Percentiles rank a stretch among this genome's conserved stretches.
These are phyloP conservation scores for Smittia sp. DNA, from an alignment of 2,888 invertebrate species.

Conservation along the genomic window DNA sequence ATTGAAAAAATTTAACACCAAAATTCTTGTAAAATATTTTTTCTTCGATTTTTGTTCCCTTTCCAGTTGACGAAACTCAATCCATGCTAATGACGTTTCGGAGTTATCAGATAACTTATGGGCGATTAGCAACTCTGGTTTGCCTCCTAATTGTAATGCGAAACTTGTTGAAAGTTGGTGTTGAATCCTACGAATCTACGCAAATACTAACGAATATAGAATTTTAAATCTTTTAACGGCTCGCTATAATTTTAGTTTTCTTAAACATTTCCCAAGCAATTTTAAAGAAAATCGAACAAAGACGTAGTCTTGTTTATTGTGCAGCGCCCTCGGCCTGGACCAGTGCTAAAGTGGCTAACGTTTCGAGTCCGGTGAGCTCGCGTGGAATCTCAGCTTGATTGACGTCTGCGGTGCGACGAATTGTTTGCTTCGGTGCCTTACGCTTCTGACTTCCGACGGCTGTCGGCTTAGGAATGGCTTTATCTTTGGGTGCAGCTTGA, in stretches of 20 bases:
- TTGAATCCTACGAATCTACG: constrained; percentile 10
- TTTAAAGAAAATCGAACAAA: not conserved
- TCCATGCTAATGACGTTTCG: too few species aligned
- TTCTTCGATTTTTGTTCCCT: too few species aligned
- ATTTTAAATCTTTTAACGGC: constrained; percentile 35
- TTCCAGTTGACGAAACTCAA: too few species aligned
- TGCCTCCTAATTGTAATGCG: not conserved
- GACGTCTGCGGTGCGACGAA: constrained; percentile 63
- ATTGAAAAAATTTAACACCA: not conserved
- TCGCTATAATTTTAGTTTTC: constrained; percentile 34
- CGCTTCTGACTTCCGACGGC: constrained; percentile 83
- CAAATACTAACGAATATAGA: constrained; percentile 40
- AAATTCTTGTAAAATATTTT: not conserved
- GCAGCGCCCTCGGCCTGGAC: constrained; percentile 18
- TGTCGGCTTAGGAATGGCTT: constrained; percentile 41
- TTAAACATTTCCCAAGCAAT: not conserved
- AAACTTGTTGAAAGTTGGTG: not conserved
- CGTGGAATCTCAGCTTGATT: constrained; percentile 23
- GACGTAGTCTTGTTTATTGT: not conserved
- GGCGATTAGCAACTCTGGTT: not conserved
- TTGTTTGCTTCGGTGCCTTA: constrained; percentile 81
- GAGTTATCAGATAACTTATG: not conserved
- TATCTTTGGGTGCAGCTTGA: constrained; percentile 42
- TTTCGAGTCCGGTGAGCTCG: constrained; percentile 32
- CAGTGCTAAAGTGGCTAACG: constrained; percentile 32